Base-by-base conservation (phyloP, 2,797 vertebrate genomes). In the Fundulus diaphanus region DNA sequence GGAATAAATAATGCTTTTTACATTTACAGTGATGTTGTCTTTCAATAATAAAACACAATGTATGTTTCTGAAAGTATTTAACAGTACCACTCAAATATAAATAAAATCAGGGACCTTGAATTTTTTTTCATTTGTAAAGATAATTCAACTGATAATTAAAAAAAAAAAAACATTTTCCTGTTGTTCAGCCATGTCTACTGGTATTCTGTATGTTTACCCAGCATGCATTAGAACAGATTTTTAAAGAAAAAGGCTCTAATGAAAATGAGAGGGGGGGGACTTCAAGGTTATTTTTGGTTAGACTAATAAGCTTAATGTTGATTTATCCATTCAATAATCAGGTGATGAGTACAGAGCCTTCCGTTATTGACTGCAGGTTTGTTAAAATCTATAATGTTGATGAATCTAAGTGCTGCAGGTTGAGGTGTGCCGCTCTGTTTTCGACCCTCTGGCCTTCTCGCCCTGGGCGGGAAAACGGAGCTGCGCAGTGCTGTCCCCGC, bases 381-480 rank as follows among this genome's bases (percentile, higher is more conserved):
- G 13, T 3, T 8, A 20, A 20, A 59, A 3, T 16, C 18, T 8
- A 33, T 16, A 59, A 57, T n/a, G n/a, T n/a, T n/a, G n/a, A n/a
- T n/a, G n/a, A n/a, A n/a, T n/a, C n/a, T n/a, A n/a, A n/a, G n/a
- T n/a, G n/a, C n/a, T n/a, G n/a, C n/a, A n/a, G n/a, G n/a, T n/a
- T n/a, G n/a, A n/a, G n/a, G n/a, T n/a, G n/a, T n/a, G n/a, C n/a
- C n/a, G n/a, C n/a, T n/a, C n/a, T n/a, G n/a, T n/a, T n/a, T n/a
- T n/a, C n/a, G n/a, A n/a, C n/a, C n/a, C n/a, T n/a, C n/a, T n/a
- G n/a, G n/a, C n/a, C n/a, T n/a, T n/a, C n/a, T n/a, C n/a, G n/a
- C n/a, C n/a, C n/a, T 22, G 8, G 72, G 87, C 87, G 87, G 85
- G 87, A 88, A 85, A 72, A 27, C 11, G 1, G 5, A 9, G 6